These are phyloP conservation scores for Gobionotothen gibberifrons DNA, from an alignment of 2,797 vertebrate species.

Conservation along the genomic window DNA sequence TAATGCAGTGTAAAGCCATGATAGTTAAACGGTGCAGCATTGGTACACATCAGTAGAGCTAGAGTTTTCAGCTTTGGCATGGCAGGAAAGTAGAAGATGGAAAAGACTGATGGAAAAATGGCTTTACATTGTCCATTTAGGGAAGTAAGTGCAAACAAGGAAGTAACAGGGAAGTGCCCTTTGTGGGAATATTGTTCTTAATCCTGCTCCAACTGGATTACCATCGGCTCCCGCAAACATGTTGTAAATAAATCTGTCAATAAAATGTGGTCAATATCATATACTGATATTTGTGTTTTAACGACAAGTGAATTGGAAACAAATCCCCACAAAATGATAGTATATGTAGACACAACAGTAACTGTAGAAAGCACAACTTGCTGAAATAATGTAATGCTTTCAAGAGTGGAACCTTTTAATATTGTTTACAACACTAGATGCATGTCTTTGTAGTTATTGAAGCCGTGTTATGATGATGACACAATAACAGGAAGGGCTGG, in stretches of 20 bases:
- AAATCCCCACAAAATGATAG: too few relatives aligned
- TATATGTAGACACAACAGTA: too few relatives aligned
- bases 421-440: background rate
- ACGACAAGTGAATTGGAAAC: too few relatives aligned
- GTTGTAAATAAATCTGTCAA: too few relatives aligned
- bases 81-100: background rate
- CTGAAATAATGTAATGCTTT: background rate
- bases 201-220: too few relatives aligned
- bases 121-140: background rate
- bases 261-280: too few relatives aligned
- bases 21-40: conserved; percentile 14
- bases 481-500: conserved; percentile 35
- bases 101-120: background rate
- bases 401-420: background rate
- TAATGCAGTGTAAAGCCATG: conserved; percentile 2
- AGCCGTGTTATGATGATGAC: conserved; percentile 32
- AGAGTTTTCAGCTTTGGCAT: background rate
- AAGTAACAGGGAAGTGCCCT: background rate
- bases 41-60: background rate
- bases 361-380: too few relatives aligned
- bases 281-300: too few relatives aligned
- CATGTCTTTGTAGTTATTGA: conserved; percentile 20
- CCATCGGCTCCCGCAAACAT: too few relatives aligned
- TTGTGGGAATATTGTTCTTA: too few relatives aligned
- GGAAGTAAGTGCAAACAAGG: conserved; percentile 32